A percentile compares a stretch with the other conserved stretches of the same genome.
phyloP scores from a whole-genome alignment of 2,888 invertebrate genomes.

The Tiphia femorata region DNA sequence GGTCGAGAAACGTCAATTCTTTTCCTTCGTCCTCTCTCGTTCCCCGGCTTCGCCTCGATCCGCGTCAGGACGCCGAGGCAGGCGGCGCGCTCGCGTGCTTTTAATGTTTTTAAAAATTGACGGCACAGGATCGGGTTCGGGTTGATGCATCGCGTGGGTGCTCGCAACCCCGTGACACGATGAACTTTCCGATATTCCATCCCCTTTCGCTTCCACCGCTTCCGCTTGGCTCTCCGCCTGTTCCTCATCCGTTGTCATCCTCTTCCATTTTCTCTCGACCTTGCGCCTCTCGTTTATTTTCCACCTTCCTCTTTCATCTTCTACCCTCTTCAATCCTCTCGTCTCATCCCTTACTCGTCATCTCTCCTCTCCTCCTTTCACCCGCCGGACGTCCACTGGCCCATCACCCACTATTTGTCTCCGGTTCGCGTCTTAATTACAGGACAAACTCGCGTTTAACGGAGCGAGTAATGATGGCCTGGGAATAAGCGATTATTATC shows the following conservation, averaged over 20 bases:
- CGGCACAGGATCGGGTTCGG: not conserved
- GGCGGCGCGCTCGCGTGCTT: slow-evolving; percentile 9
- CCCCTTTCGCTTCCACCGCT: too few species aligned
- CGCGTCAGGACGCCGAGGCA: not conserved
- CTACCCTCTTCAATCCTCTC: too few species aligned
- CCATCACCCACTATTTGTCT: not conserved
- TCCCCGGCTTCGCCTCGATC: not conserved
- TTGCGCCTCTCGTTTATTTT: too few species aligned
- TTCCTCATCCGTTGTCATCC: too few species aligned
- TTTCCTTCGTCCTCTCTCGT: not conserved
- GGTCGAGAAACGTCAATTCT: not conserved
- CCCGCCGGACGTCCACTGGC: not conserved
- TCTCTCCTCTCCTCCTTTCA: not conserved
- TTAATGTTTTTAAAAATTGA: slow-evolving; percentile 23
- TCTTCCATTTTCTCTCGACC: too few species aligned
- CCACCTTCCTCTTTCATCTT: too few species aligned
- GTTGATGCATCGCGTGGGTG: slow-evolving; percentile 6
- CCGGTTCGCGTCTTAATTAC: not conserved
- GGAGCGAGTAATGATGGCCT: not conserved
- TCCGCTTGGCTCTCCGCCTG: too few species aligned
- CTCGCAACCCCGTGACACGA: slow-evolving; percentile 5
- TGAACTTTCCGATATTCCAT: not conserved
- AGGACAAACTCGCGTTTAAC: not conserved
- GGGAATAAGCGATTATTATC: not conserved
- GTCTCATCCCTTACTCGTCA: too few species aligned